Evolutionary conservation across 2,113 vertebrate species (phyloP).

Genomic region (Albula glossodonta): DNA sequence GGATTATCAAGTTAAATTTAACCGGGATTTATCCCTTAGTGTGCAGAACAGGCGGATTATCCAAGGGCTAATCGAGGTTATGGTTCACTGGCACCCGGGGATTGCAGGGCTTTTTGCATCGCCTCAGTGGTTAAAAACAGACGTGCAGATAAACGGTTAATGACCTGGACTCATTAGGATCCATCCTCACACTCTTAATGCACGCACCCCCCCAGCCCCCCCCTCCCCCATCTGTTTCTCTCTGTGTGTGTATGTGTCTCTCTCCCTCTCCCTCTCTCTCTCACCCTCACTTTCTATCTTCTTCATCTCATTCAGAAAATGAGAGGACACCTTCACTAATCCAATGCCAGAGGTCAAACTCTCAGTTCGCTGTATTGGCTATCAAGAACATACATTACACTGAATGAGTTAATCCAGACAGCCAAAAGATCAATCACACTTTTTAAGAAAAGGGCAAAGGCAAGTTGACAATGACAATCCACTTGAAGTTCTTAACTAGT

Average conservation of each 20-base stretch:
- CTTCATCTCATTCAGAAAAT: neutral
- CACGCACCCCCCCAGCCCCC: no score
- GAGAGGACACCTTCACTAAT: neutral
- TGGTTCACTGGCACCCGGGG: conserved; percentile 38
- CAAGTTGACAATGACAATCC: neutral
- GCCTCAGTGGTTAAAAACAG: neutral
- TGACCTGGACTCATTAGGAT: neutral
- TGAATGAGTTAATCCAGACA: neutral
- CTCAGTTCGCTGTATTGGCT: neutral
- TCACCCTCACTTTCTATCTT: neutral
- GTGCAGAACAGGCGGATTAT: conserved; percentile 73
- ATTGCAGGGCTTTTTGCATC: conserved; percentile 42
- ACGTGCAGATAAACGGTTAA: neutral
- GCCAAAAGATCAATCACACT: neutral
- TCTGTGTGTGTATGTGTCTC: neutral
- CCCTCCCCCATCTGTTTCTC: conserved; percentile 22
- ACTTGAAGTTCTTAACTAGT: neutral
- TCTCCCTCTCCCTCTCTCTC: neutral
- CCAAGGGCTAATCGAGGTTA: conserved; percentile 54
- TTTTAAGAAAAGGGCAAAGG: neutral
- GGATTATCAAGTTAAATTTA: conserved; percentile 77
- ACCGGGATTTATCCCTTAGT: conserved; percentile 69
- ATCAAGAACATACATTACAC: neutral
- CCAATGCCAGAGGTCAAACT: neutral
- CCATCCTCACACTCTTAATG: conserved; percentile 8